phyloP scores from a whole-genome alignment of 1,140 invertebrate genomes.

The Caenorhabditis elegans region WBcel235 BX284606.5:11816001-11816500 shows the following conservation, averaged over 20 bases:
- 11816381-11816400: neutral
- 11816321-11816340: conserved; percentile 17
- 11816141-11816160: neutral
- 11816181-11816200: neutral
- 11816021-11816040: too few species aligned
- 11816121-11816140: too few species aligned
- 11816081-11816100: too few species aligned
- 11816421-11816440: conserved; percentile 10
- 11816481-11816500: too few species aligned
- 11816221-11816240: neutral
- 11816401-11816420: conserved; percentile 29
- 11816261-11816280: neutral
- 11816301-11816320: neutral
- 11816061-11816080: too few species aligned
- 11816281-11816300: neutral
- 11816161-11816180: neutral
- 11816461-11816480: too few species aligned
- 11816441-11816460: too few species aligned
- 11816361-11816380: conserved; percentile 21
- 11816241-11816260: neutral
- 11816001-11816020: too few species aligned
- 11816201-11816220: conserved; percentile 24
- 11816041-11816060: too few species aligned
- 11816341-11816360: conserved; percentile 8
- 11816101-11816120: too few species aligned